These are phyloP conservation scores for Stigmatopora nigra DNA, from an alignment of 2,113 vertebrate genomes.

Conservation along the genomic window DNA sequence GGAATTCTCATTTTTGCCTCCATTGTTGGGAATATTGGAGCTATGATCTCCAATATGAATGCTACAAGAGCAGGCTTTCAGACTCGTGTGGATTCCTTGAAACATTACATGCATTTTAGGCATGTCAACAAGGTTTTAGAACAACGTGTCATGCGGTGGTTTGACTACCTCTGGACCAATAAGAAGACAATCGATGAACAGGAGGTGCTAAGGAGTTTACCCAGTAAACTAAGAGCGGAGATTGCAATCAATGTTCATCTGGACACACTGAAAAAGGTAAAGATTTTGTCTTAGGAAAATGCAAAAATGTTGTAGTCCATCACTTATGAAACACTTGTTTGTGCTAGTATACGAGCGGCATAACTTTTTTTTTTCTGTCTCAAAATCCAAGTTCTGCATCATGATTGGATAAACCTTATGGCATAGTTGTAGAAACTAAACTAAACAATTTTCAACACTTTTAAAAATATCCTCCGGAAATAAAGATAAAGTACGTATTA, in stretches of 20 bases:
- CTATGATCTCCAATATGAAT: conserved; percentile 98
- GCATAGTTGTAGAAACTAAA: no score
- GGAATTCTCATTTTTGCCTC: conserved; percentile 96
- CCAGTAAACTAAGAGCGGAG: conserved; percentile 88
- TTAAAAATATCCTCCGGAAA: no score
- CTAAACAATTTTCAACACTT: no score
- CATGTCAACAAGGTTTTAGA: conserved; percentile 90
- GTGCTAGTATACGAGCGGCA: neutral
- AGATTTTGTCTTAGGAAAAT: neutral
- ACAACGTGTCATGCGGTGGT: conserved; percentile 92
- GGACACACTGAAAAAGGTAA: conserved; percentile 86
- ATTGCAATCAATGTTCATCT: conserved; percentile 95
- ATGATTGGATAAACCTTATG: no score
- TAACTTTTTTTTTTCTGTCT: no score
- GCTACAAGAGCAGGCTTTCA: conserved; percentile 87
- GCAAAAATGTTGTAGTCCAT: neutral
- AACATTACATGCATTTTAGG: conserved; percentile 97
- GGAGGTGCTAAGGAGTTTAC: conserved; percentile 88
- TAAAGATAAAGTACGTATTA: no score
- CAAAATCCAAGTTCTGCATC: no score
- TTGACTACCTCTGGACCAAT: conserved; percentile 95
- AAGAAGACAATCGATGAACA: conserved; percentile 86
- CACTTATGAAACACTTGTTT: neutral
- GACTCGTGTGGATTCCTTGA: conserved; percentile 82
- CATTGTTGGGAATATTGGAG: conserved; percentile 92